Base-by-base conservation (phyloP, 2,113 vertebrate species). In the Asarcornis scutulata region DNA sequence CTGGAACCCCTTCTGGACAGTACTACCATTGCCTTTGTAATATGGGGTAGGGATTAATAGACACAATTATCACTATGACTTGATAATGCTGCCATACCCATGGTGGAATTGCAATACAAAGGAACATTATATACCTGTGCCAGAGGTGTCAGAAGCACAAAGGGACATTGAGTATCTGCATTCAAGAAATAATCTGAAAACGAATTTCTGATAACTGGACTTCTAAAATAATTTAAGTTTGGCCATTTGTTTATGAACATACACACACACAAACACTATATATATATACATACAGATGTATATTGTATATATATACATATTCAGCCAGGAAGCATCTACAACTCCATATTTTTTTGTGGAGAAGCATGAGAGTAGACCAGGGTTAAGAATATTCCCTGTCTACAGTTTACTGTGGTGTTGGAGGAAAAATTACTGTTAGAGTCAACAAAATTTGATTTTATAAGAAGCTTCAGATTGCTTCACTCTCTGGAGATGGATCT, bases 51-150 rank as follows among this genome's bases (percentile, higher is more conserved):
- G 36, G 17, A 25, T 32, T 46, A 40, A 42, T 36, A 5, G 26
- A 46, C 36, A 40, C 21, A 55, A 6, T 17, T 31, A 25, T 10
- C 36, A 20, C 3, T 76, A 23, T 8, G 25, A 67, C 26, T 53
- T 67, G 11, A 7, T 53, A 73, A 67, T 53, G 3, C 5, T 0
- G 2, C 46, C 18, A 69, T 20, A 38, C 7, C 7, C 1, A 0
- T 60, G 32, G 32, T 56, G 13, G 29, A 71, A 81, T 72, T 53
- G 50, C 27, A 72, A 18, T 72, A 36, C 23, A 46, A 58, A 76
- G 55, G 20, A 78, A 56, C 9, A 25, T 14, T 56, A 11, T 18
- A 36, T 46, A 12, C 42, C 55, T 76, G 17, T 60, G 16, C 42
- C 36, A 53, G 79, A 53, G 48, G n/a, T 64, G 9, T 13, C 20